Evolutionary conservation across 2,113 vertebrate genomes (phyloP), one percentile per base, ranked within the genome.

Genomic region (Sus scrofa): DNA sequence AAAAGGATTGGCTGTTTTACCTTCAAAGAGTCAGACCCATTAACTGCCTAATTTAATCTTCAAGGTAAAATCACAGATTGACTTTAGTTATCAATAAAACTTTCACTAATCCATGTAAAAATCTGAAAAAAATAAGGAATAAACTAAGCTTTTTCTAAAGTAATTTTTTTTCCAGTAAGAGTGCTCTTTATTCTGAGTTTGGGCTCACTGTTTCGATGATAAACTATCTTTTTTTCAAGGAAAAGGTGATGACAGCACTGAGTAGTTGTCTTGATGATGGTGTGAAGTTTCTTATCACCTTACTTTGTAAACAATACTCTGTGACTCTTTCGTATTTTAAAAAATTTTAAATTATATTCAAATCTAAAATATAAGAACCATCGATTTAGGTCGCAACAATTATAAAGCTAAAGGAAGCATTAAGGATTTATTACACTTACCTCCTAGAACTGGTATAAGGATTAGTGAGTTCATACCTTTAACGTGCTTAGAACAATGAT

Each of bases 41-140:
- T 87, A 78, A 93, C 50, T 89, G 54, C 78, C 50, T 70, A 73
- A 89, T 93, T 54, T 74, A 77, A 34, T 93, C 22, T 77, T 71
- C 32, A 85, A 86, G 52, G 13, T n/a, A 81, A 95, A 79, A 85
- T 2, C 24, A 86, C 18, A 63, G 13, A 87, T 37, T 84, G 18
- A 9, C 50, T 77, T 91, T 89, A n/a, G 8, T 19, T 37, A 79
- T 77, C 37, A 85, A 62, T 34, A 85, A 12, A 87, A 52, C 24
- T 52, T 77, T 37, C 70, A 37, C 7, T 74, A 10, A 82, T 39
- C 15, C 10, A 90, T 77, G 10, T 75, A 58, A 50, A 95, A 56
- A 74, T 88, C 19, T 70, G 4, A 86, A 34, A 65, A 78, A 71
- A 44, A 91, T 71, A 65, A 78, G 22, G 5, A 70, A 44, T 63